phyloP scores from a whole-genome alignment of 2,113 vertebrate genomes.

The Uria lomvia region DNA sequence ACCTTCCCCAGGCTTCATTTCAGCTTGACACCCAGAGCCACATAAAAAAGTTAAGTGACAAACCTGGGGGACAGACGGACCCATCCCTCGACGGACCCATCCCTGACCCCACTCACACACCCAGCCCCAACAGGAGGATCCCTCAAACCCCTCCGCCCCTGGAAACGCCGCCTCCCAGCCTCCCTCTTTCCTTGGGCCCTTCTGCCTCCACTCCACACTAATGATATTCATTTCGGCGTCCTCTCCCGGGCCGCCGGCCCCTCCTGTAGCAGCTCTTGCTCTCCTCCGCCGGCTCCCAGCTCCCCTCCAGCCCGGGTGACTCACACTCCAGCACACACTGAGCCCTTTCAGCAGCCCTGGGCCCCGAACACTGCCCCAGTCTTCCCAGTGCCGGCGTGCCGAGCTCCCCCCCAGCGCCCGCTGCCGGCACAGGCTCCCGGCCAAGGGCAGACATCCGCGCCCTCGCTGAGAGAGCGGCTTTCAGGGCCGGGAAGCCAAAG shows the following conservation, averaged over 20 bases:
- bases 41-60: rapidly evolving
- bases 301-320: conserved; percentile 14
- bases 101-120: background rate
- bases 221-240: background rate
- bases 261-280: background rate
- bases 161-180: background rate
- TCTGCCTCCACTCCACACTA: background rate
- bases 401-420: background rate
- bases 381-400: conserved; percentile 3
- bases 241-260: background rate
- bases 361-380: conserved; percentile 69
- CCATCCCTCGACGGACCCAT: rapidly evolving
- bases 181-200: background rate
- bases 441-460: conserved; percentile 18
- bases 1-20: background rate
- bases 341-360: conserved; percentile 66
- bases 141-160: background rate
- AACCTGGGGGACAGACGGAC: no score
- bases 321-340: conserved; percentile 67
- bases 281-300: background rate
- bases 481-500: background rate
- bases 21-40: background rate
- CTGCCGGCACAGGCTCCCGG: conserved; percentile 12
- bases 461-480: conserved; percentile 48
- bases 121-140: rapidly evolving